Base-by-base conservation (phyloP, 2,113 vertebrate genomes). In the Ahaetulla prasina region DNA sequence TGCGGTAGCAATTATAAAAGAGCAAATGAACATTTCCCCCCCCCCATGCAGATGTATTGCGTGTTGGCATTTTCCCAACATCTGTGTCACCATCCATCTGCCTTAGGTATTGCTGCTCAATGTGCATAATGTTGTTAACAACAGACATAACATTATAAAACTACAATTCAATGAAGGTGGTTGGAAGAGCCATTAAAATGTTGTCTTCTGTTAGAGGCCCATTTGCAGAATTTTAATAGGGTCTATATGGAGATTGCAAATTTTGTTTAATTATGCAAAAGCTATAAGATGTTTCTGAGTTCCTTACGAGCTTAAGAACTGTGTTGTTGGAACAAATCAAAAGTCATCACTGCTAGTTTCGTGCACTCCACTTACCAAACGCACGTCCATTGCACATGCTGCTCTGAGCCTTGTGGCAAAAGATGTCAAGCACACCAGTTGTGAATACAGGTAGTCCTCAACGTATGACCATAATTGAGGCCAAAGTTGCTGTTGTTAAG, bases 141-240 rank as follows among this genome's bases (percentile, higher is more conserved):
- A 53, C 90, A 95, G 89, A 54, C 90, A 89, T 93, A 92, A 90
- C 0, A 10, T 93, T 89, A 91, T 91, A 93, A 92, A 85, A 63
- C 54, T 84, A 90, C 54, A 2, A 20, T 96, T 93, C 89, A 63
- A 89, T 89, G 68, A 85, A 2, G n/a, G 30, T 88, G 88, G 49
- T 91, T 91, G 2, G n/a, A 93, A 89, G 94, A 93, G 90, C 18
- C 94, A 96, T 96, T 86, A 63, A 95, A 96, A 96, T 88, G 92
- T 22, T 92, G 90, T 0, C 88, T 87, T 14, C n/a, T 88, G 88
- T 50, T 92, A 84, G 60, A 95, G 63, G 85, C 4, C 0, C 8
- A 57, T 88, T 60, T 89, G 86, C 80, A 92, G 49, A 91, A 68
- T 90, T 87, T 93, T 90, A 93, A 93, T 93, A 68, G 57, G 80